Conservation (phyloP, 2,797 vertebrate genomes). For the Sebastes steindachneri region DNA sequence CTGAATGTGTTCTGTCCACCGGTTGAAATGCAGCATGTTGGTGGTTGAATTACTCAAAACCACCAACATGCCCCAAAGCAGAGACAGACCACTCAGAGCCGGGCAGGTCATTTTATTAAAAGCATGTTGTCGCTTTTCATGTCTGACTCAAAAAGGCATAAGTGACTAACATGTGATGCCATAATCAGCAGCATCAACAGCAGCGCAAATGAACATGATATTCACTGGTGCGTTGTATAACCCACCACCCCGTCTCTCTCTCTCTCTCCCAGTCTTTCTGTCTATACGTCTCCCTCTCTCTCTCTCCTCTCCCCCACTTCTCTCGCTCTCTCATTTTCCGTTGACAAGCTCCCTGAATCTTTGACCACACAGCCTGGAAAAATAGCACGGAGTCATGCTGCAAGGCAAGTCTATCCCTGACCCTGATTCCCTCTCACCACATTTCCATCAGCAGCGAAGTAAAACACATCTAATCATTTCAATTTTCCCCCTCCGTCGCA, state of each 20-base stretch:
- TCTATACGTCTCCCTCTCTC: conserved; percentile 65
- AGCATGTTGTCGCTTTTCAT: conserved; percentile 57
- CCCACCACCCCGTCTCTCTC: conserved; percentile 33
- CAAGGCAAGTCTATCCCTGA: conserved; percentile 86
- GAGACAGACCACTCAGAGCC: conserved; percentile 56
- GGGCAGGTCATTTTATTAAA: conserved; percentile 70
- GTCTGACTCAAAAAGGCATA: conserved; percentile 34
- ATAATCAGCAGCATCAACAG: conserved; percentile 49
- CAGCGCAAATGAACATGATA: conserved; percentile 48
- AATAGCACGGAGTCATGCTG: conserved; percentile 85
- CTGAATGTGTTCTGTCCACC: conserved; percentile 68
- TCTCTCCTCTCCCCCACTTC: conserved; percentile 67
- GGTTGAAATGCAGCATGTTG: conserved; percentile 62
- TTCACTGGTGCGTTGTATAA: conserved; percentile 48
- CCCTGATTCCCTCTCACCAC: conserved; percentile 87
- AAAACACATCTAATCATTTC: conserved; percentile 88
- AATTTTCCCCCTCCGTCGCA: conserved; percentile 83
- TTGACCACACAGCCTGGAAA: conserved; percentile 87
- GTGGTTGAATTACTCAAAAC: conserved; percentile 72
- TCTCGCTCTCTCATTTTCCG: conserved; percentile 84
- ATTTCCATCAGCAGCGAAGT: conserved; percentile 87
- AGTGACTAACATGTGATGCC: conserved; percentile 41
- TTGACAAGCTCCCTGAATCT: conserved; percentile 83
- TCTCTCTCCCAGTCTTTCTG: conserved; percentile 41
- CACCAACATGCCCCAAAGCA: conserved; percentile 65